Evolutionary conservation across 2,888 invertebrate species (phyloP), one percentile per base, ranked within the genome.

Genomic region (Sarcophaga caerulescens): DNA sequence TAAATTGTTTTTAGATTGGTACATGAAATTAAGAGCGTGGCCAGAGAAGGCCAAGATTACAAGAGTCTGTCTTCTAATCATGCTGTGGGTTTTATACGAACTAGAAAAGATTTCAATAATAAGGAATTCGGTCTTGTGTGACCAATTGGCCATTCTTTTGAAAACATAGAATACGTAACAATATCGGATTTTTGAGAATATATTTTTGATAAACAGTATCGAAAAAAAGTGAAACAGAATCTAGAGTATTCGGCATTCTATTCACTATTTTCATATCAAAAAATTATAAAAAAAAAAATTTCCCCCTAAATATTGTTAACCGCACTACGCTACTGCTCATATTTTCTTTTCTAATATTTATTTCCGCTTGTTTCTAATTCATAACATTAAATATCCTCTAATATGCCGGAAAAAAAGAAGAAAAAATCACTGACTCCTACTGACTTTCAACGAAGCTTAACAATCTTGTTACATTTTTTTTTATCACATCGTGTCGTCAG

Each of bases 341-440:
- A 10, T 19, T 74, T 62, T 3, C 14, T 66, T 23, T 60, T 21
- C 59, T 83, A 83, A 74, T 81, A 75, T 76, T 59, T 66, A 74
- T 77, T 86, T 86, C 70, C 74, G 74, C 52, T 78, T 66, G 10
- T 77, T 85, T 83, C 35, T 82, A 76, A 82, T 85, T 73, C 23
- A 62, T 59, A 77, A 69, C 52, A 74, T 74, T 73, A 77, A 77
- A 80, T 66, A 68, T 71, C 57, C 45, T 83, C 59, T 77, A 69
- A 73, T 66, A 80, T 69, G 59, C 47, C 69, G 23, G 47, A 70
- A 52, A 62, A 11, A 8, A 75, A 10, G 66, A 14, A 19, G 60
- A 69, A 44, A 70, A 71, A 68, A 81, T 17, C 59, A 60, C 35
- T 68, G 60, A 44, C 68, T 59, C 19, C 8, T 52, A 74, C 52